Percentiles rank a stretch among this genome's conserved stretches.
Evolutionary conservation across 2,797 vertebrate genomes (phyloP).

Genomic region (Spinus pinus): DNA sequence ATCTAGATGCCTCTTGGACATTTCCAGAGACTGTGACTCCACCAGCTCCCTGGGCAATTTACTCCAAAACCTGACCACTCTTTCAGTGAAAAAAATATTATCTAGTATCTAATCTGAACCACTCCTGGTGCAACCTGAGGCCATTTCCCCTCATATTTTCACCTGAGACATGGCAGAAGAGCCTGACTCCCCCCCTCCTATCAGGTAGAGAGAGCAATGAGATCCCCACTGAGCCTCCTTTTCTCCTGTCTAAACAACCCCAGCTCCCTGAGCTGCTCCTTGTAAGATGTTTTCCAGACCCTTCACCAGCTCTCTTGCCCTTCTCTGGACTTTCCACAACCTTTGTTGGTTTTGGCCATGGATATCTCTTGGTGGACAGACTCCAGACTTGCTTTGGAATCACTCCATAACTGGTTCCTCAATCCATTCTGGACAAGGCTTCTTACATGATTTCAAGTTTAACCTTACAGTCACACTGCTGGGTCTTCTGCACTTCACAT

Average conservation of each 20-base stretch:
- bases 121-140: not conserved
- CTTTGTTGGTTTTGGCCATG: not conserved
- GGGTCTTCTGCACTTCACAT: not conserved
- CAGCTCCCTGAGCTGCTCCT: not conserved
- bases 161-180: not conserved
- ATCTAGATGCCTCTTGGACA: not conserved
- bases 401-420: not conserved
- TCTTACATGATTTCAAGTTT: not conserved
- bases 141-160: not conserved
- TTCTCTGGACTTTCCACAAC: not conserved
- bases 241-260: not conserved
- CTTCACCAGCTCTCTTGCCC: not conserved
- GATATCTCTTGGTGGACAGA: not conserved
- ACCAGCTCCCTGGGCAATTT: not conserved
- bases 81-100: not conserved
- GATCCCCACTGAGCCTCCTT: not conserved
- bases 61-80: not conserved
- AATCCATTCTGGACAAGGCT: not conserved
- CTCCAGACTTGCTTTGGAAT: not conserved
- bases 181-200: not conserved
- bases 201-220: not conserved
- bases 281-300: fast-evolving
- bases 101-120: not conserved
- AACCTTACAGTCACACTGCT: not conserved
- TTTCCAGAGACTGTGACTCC: not conserved